These are phyloP conservation scores for Eunapius fragilis DNA, from an alignment of 37 sponge, comb jelly and placozoan species.

Conservation along the genomic window DNA sequence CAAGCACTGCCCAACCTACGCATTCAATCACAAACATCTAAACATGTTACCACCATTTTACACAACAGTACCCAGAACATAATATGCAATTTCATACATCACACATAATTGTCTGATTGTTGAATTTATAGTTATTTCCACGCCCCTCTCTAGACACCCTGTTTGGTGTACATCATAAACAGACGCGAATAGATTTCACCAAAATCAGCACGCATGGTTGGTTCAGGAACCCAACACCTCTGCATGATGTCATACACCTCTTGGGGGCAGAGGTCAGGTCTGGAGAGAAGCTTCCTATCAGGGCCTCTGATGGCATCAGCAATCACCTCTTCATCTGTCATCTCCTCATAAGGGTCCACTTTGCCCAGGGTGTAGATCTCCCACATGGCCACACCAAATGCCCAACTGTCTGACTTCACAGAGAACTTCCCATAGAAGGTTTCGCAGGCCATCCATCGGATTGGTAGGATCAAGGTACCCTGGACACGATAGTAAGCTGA, in stretches of 20 bases:
- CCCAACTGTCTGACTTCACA: slow-evolving; percentile 84
- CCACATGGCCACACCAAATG: slow-evolving; percentile 86
- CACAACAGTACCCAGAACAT: too few relatives aligned
- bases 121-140: slow-evolving; percentile 4
- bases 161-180: slow-evolving; percentile 35
- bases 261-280: slow-evolving; percentile 52
- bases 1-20: too few relatives aligned
- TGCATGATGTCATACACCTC: slow-evolving; percentile 66
- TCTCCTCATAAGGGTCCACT: slow-evolving; percentile 68
- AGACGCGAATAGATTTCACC: slow-evolving; percentile 65
- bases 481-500: slow-evolving; percentile 61
- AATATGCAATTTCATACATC: not conserved
- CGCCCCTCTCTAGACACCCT: not conserved
- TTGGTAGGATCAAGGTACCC: slow-evolving; percentile 70
- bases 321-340: slow-evolving; percentile 81
- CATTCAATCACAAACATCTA: too few relatives aligned
- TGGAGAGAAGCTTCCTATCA: slow-evolving; percentile 18
- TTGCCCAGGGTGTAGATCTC: slow-evolving; percentile 77
- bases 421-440: slow-evolving; percentile 88
- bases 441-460: slow-evolving; percentile 90
- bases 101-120: not conserved
- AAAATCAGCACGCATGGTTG: slow-evolving; percentile 53
- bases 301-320: slow-evolving; percentile 57
- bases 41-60: too few relatives aligned
- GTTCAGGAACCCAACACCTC: slow-evolving; percentile 64